phyloP scores from a whole-genome alignment of 2,113 vertebrate genomes.

The Gallinago paraguaiae region DNA sequence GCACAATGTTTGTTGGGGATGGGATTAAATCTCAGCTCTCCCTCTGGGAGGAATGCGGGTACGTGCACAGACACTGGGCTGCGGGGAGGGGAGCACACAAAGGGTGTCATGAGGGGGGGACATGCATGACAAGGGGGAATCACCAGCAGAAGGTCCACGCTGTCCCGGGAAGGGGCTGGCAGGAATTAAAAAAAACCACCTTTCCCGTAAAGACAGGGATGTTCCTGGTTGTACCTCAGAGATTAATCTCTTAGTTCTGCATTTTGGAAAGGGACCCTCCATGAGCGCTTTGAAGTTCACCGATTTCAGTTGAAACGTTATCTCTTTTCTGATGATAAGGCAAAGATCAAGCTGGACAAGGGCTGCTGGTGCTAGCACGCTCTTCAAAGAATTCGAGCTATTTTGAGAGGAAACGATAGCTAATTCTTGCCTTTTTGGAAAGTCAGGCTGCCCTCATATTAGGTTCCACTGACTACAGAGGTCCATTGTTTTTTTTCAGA shows the following conservation, averaged over 20 bases:
- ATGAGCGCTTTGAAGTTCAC: not conserved
- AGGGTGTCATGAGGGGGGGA: not conserved
- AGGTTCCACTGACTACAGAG: conserved; percentile 51
- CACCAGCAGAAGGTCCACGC: not conserved
- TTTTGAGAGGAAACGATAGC: conserved; percentile 39
- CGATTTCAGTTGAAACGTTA: not conserved
- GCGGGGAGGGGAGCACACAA: not conserved
- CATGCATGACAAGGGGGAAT: not conserved
- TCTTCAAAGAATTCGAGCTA: conserved; percentile 23
- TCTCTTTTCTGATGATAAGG: not conserved
- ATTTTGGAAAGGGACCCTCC: not conserved
- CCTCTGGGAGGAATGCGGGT: conserved; percentile 4
- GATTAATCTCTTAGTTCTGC: not conserved
- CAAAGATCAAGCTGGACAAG: not conserved
- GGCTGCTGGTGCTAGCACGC: not conserved
- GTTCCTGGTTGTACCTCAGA: not conserved
- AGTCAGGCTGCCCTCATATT: conserved; percentile 32
- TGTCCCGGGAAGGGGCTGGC: not conserved
- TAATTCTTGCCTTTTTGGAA: conserved; percentile 23
- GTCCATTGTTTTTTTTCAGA: conserved; percentile 46
- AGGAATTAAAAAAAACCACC: not conserved
- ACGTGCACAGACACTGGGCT: fast-evolving
- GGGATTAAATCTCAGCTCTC: conserved; percentile 1
- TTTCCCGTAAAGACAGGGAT: not conserved
- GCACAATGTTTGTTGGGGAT: not conserved